Evolutionary conservation across 2,888 invertebrate genomes (phyloP), one percentile per base, ranked within the genome.

Genomic region (Dynastes tityus): DNA sequence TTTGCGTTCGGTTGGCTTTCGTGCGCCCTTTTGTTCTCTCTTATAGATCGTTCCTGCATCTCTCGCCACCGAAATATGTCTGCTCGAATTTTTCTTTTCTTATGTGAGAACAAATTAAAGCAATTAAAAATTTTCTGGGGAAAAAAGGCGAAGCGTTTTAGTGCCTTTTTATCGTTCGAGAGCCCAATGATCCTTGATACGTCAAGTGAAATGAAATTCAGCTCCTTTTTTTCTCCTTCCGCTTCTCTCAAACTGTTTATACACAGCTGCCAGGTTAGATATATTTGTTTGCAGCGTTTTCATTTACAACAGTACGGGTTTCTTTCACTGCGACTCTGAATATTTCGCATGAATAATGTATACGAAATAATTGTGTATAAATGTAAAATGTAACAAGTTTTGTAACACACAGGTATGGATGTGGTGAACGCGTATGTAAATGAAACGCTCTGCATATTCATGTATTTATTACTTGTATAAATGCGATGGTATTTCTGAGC

Each of bases 101-200:
- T 61, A 74, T 67, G 77, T 79, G 77, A 77, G 79, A 77, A 79
- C 79, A 79, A 79, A 79, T 79, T 79, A 79, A 79, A 77, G 74
- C 71, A 79, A 79, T 79, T 79, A 79, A 77, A 79, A 79, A 79
- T 77, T 77, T 71, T 75, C 73, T 61, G 40, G 5, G 40, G 73
- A 55, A 73, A 73, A 74, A 74, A 55, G 55, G 73, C 61, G 73
- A 74, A 74, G 40, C 73, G 61, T 61, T 74, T 74, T 74, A 61
- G 45, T 74, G 61, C 29, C 61, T 74, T 74, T 74, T 74, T 74
- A 29, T 74, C 58, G 63, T 74, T 74, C 40, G 73, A 27, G 61
- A 61, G n/a, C 22, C 73, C 61, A 49, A 74, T 74, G 61, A 45
- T 61, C 73, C 61, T 74, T 74, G 61, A 74, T 74, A 61, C 27